phyloP scores from a whole-genome alignment of 64 coral and sea anemone genomes.

The Montipora foliosa region DNA sequence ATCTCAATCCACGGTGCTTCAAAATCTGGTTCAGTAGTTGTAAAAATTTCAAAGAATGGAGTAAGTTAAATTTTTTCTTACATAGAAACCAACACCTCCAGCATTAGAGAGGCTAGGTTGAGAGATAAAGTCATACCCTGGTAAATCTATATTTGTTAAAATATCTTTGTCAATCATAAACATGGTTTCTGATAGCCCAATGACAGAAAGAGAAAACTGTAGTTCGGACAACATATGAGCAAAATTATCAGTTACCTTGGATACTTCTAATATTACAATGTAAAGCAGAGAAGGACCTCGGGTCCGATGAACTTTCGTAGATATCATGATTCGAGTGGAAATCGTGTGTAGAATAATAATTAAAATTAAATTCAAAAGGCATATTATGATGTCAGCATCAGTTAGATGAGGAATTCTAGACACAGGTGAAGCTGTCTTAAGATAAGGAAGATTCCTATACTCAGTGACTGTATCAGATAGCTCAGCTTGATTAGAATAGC shows the following conservation, averaged over 20 bases:
- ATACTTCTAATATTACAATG: slow-evolving; percentile 76
- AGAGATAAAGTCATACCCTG: slow-evolving; percentile 49
- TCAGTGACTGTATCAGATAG: too few relatives aligned
- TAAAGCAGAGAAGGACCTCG: slow-evolving; percentile 41
- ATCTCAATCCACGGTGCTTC: too few relatives aligned
- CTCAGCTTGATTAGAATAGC: too few relatives aligned
- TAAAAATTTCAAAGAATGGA: not conserved
- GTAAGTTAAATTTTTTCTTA: slow-evolving; percentile 23
- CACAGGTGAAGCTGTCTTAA: slow-evolving; percentile 29
- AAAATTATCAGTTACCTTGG: slow-evolving; percentile 49
- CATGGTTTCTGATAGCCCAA: slow-evolving; percentile 75
- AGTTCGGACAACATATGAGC: slow-evolving; percentile 39
- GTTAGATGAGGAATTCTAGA: slow-evolving; percentile 26
- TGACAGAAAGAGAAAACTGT: slow-evolving; percentile 55
- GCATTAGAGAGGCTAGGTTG: slow-evolving; percentile 43
- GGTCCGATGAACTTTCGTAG: not conserved
- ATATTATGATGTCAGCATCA: slow-evolving; percentile 5
- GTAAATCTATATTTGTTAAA: not conserved
- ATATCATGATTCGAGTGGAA: not conserved
- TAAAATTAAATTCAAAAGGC: not conserved
- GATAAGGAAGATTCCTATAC: not conserved
- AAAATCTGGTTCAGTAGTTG: too few relatives aligned
- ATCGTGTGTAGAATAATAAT: not conserved
- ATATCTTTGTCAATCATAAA: slow-evolving; percentile 13
- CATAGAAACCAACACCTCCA: slow-evolving; percentile 41